Base-by-base conservation (phyloP, 2,113 vertebrate species). In the Pristiophorus japonicus region DNA sequence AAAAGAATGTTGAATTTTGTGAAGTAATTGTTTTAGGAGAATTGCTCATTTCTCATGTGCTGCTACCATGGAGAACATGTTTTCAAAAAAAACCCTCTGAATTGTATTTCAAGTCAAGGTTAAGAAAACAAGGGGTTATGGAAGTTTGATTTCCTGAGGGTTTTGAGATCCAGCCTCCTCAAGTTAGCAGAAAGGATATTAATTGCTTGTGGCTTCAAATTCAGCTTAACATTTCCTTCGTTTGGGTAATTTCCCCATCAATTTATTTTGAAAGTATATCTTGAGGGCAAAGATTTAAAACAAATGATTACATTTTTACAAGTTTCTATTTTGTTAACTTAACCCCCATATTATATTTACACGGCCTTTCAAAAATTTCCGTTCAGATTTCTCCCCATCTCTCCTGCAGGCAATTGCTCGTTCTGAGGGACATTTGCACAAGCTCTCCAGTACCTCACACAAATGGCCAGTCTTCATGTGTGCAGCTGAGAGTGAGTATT, bases 61-160 rank as follows among this genome's bases (percentile, higher is more conserved):
- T 63, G 88, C 88, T 92, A 92, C 88, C 16, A 92, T 65, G 88
- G 88, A 92, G 88, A 92, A 92, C 88, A 92, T n/a, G 34, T 62
- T 38, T 92, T 63, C 59, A 92, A 63, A 63, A 92, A 63, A 63
- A 92, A 38, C 38, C 38, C 88, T 92, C n/a, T 38, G 88, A 92
- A 63, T 92, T 63, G 62, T 63, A 92, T 92, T 92, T 92, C 88
- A 92, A 92, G 88, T 92, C n/a, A 92, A 92, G 88, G 88, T 92
- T 92, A 92, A 92, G 88, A 92, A 92, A 92, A 92, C n/a, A 92
- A 92, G 59, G 62, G 88, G 88, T 92, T 63, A 92, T 92, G 88
- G 34, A 92, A 92, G 55, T 92, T 92, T 92, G 88, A 92, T 92
- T 92, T 92, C 88, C 88, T 92, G 88, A 92, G 88, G 88, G 88